Evolutionary conservation across 2,888 invertebrate species (phyloP), one percentile per base, ranked within the genome.

Genomic region (Cylindroiulus punctatus): DNA sequence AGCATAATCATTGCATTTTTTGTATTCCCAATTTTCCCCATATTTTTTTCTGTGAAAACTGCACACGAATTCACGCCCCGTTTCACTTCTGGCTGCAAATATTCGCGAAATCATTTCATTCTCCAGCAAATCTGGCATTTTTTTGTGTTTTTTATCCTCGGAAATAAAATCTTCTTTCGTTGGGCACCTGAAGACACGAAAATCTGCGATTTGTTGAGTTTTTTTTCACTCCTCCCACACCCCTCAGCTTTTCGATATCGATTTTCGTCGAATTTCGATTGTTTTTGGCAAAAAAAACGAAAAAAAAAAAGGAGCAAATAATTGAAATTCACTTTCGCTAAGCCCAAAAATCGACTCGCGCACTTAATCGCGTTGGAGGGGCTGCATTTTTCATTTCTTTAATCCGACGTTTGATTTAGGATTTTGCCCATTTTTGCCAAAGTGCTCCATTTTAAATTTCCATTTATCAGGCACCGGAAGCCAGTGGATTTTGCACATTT

Each of bases 361-460:
- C 14, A 44, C 52, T 52, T 52, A 52, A n/a, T 10, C 4, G 4
- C 19, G 1, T n/a, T 52, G 7, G 12, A 3, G 19, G 52, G 19
- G 19, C 52, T 52, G 52, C 52, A 52, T 52, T 52, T 52, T 52
- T 52, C n/a, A n/a, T 52, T 52, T 12, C 17, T 52, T 52, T 52
- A 52, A 52, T 52, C 52, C 52, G 52, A 52, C 52, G 52, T 52
- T 52, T 52, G 52, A 52, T 52, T 52, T 52, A 52, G 52, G 52
- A 52, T 52, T 19, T 52, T 52, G 3, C 36, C 36, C 36, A 36
- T 44, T 44, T 44, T 14, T 44, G 12, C 44, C 44, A 8, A 44
- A 44, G 14, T 44, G 12, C 44, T 14, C 10, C 44, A 12, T 52
- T 52, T 52, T 52, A 52, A 52, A 52, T 52, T 52, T 52, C 52